These are phyloP conservation scores for Drosophila teissieri DNA, from an alignment of 1,140 invertebrate genomes.

Conservation along the genomic window DNA sequence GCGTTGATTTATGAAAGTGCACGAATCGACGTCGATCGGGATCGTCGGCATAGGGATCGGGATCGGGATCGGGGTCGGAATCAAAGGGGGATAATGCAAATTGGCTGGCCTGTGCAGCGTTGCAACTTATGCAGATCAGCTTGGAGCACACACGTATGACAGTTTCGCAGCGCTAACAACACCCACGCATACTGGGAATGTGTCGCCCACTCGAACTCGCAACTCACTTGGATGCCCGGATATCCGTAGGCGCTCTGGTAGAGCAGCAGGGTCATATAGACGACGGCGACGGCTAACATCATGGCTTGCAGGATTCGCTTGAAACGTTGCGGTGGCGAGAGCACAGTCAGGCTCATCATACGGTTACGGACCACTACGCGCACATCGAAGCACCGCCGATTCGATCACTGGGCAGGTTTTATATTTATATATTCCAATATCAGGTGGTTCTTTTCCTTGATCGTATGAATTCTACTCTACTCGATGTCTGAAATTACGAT, in stretches of 20 bases:
- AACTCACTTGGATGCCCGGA: constrained; percentile 81
- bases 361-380: constrained; percentile 61
- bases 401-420: constrained; percentile 20
- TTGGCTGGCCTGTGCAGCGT: constrained; percentile 24
- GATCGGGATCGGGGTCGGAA: not conserved
- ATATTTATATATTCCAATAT: constrained; percentile 4
- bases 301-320: constrained; percentile 84
- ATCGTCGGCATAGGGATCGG: constrained; percentile 20
- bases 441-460: not conserved
- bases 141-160: constrained; percentile 45
- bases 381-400: constrained; percentile 59
- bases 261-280: constrained; percentile 83
- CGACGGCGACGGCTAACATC: constrained; percentile 82
- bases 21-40: constrained; percentile 49
- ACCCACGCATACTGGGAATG: constrained; percentile 30
- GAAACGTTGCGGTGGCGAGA: constrained; percentile 84
- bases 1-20: constrained; percentile 82
- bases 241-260: constrained; percentile 84
- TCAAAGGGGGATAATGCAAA: constrained; percentile 58
- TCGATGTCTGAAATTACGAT: too few species aligned
- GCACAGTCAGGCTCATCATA: constrained; percentile 81
- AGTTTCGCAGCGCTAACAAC: constrained; percentile 42
- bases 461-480: too few species aligned
- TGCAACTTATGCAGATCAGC: constrained; percentile 26
- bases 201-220: not conserved